Base-by-base conservation (phyloP, 2,888 invertebrate genomes). In the Polyommatus icarus region DNA sequence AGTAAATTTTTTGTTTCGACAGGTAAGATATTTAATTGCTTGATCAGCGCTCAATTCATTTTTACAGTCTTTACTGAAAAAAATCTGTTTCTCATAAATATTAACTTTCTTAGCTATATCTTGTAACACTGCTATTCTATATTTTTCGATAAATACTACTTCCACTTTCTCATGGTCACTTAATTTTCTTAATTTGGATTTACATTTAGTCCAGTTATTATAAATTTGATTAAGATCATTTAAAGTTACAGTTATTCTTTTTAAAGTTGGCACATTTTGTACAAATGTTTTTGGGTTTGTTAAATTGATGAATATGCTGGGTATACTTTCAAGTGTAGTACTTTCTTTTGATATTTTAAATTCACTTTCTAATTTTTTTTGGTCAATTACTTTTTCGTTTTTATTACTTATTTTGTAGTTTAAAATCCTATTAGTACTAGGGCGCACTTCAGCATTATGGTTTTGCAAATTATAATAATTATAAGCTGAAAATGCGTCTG, bases 121-220 rank as follows among this genome's bases (percentile, higher is more conserved):
- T 75, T 75, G 50, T 50, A 75, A 29, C 24, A 75, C 54, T 29
- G 50, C 75, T 54, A 50, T 54, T 75, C 75, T 75, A 75, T 75
- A 75, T 50, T 50, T 75, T 75, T 75, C 75, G 5, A 75, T 18
- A 54, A 75, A 54, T 29, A 75, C 15, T 54, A 54, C 6, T 54
- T 75, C 75, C 24, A 75, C 29, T 18, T 75, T 24, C 29, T 29
- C 54, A 6, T 24, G 7, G 15, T 54, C 12, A 29, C 24, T 18
- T 50, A 24, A 20, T n/a, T 36, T 7, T 50, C 54, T 50, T 18
- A 29, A 54, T 54, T 75, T 72, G 7, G 46, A 15, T 75, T 54
- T 50, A 54, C 50, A 54, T 29, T 75, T 54, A 50, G 46, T 50
- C 75, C 75, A 75, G 20, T 29, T 75, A 54, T 20, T 29, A 29